These are phyloP conservation scores for Steinernema carpocapsae DNA, from an alignment of 2,888 invertebrate genomes.

Conservation along the genomic window DNA sequence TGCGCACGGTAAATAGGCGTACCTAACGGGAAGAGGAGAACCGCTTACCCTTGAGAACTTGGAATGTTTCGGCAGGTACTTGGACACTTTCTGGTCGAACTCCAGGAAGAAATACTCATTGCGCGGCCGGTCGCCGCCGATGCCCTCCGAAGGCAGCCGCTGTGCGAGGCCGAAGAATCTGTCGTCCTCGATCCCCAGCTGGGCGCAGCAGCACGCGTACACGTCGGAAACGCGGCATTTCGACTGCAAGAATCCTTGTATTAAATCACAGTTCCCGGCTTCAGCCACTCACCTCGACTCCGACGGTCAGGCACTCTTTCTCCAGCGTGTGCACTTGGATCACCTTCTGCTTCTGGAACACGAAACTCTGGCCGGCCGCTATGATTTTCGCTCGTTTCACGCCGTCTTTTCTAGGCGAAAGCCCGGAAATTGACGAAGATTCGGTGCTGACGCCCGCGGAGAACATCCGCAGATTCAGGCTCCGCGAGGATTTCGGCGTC, in stretches of 20 bases:
- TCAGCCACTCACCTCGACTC: conserved; percentile 14
- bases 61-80: conserved; percentile 59
- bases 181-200: conserved; percentile 55
- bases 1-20: conserved; percentile 8
- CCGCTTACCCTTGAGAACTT: conserved; percentile 53
- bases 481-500: conserved; percentile 26
- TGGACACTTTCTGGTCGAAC: conserved; percentile 56
- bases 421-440: neutral
- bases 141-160: conserved; percentile 55
- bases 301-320: conserved; percentile 26
- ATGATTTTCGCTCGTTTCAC: conserved; percentile 19
- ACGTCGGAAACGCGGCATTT: conserved; percentile 59
- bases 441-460: conserved; percentile 14
- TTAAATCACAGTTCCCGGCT: neutral
- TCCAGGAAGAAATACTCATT: conserved; percentile 62
- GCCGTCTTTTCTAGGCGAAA: conserved; percentile 21
- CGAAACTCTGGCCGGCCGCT: conserved; percentile 23
- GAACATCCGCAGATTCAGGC: conserved; percentile 24
- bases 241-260: conserved; percentile 41
- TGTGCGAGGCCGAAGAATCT: conserved; percentile 58
- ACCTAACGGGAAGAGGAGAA: neutral
- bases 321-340: conserved; percentile 24
- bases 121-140: conserved; percentile 57
- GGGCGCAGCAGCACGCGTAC: conserved; percentile 58
- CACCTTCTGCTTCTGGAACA: conserved; percentile 23